Conservation (phyloP, 2,888 invertebrate species). For the Xestia xanthographa region DNA sequence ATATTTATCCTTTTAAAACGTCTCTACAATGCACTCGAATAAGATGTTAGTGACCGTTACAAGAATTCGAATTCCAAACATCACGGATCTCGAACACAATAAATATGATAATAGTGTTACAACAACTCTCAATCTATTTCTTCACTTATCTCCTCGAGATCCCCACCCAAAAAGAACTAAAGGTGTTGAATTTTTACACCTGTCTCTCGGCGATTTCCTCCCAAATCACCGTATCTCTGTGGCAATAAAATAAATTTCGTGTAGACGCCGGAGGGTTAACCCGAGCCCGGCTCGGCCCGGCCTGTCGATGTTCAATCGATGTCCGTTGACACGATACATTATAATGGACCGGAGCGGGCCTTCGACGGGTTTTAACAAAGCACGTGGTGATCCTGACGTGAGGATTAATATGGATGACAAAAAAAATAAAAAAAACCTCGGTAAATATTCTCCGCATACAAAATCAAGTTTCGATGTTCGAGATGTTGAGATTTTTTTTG, state of each 20-base stretch:
- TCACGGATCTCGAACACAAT: slow-evolving; percentile 80
- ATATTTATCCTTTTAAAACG: slow-evolving; percentile 78
- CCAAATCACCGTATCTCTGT: slow-evolving; percentile 89
- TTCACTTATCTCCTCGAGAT: slow-evolving; percentile 83
- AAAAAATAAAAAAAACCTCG: slow-evolving; percentile 77
- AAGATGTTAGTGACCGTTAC: slow-evolving; percentile 78
- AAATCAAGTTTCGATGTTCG: slow-evolving; percentile 83
- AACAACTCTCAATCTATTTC: slow-evolving; percentile 86
- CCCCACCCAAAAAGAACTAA: slow-evolving; percentile 83
- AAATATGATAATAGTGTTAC: slow-evolving; percentile 85
- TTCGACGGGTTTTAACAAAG: slow-evolving; percentile 89
- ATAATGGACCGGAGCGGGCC: slow-evolving; percentile 86
- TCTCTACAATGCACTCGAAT: slow-evolving; percentile 70
- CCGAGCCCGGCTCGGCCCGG: slow-evolving; percentile 77
- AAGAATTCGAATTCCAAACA: slow-evolving; percentile 80
- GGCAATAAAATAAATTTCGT: slow-evolving; percentile 90
- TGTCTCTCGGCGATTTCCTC: slow-evolving; percentile 89
- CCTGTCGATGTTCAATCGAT: slow-evolving; percentile 89
- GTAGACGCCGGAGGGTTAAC: slow-evolving; percentile 89
- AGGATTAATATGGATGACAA: slow-evolving; percentile 89
- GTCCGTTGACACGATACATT: slow-evolving; percentile 90
- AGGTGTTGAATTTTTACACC: slow-evolving; percentile 90
- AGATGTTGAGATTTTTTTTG: slow-evolving; percentile 75
- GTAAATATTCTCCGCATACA: slow-evolving; percentile 84
- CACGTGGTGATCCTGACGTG: slow-evolving; percentile 89